phyloP scores from a whole-genome alignment of 2,888 invertebrate genomes.

The Agrotis puta region DNA sequence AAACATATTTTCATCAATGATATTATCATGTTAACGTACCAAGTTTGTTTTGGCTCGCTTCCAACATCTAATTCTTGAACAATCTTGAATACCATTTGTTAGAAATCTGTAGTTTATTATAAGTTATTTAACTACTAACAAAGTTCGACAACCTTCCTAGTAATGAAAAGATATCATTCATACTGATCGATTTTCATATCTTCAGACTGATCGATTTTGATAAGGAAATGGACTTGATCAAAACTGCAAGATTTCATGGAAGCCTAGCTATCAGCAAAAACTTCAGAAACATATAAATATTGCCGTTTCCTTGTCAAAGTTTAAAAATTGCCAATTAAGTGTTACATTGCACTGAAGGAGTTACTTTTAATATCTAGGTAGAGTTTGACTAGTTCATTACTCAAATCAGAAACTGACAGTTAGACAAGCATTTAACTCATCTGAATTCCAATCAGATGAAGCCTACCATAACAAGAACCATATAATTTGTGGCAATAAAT shows the following conservation, averaged over 20 bases:
- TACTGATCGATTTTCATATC: no score
- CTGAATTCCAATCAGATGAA: neutral
- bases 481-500: constrained; percentile 50
- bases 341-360: no score
- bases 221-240: neutral
- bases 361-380: neutral
- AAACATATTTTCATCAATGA: constrained; percentile 40
- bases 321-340: no score
- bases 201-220: neutral
- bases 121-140: constrained; percentile 11
- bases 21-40: constrained; percentile 24
- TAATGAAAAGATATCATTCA: neutral
- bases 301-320: no score
- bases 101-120: constrained; percentile 4
- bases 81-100: constrained; percentile 22
- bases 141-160: constrained; percentile 9
- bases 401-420: constrained; percentile 1
- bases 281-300: neutral
- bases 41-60: constrained; percentile 55
- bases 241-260: neutral
- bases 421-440: neutral
- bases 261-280: neutral
- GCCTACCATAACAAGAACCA: no score
- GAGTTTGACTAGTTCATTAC: neutral
- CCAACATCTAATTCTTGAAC: constrained; percentile 48